Conservation (phyloP, 2,888 invertebrate genomes). For the Sphaeridia pumilis region DNA sequence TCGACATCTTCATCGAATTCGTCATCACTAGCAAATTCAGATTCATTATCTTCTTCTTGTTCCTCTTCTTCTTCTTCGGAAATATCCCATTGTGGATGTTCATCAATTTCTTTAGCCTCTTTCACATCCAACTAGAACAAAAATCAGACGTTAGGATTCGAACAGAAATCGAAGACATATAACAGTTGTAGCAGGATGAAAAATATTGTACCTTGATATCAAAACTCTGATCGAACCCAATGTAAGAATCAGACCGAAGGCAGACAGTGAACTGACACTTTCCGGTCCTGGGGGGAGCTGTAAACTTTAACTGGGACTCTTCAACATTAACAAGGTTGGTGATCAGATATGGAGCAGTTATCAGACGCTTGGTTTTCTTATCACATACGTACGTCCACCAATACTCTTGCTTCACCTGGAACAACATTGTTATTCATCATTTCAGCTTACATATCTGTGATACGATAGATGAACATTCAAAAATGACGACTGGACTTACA, state of each 20-base stretch:
- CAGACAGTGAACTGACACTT: slow-evolving; percentile 85
- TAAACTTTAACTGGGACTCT: slow-evolving; percentile 89
- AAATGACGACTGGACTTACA: slow-evolving; percentile 41
- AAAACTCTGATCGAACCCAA: slow-evolving; percentile 89
- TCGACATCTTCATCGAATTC: slow-evolving; percentile 41
- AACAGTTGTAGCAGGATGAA: background rate
- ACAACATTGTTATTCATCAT: slow-evolving; percentile 15
- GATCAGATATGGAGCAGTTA: slow-evolving; percentile 86
- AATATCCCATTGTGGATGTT: slow-evolving; percentile 97
- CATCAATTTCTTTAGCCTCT: slow-evolving; percentile 82
- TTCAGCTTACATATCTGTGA: background rate
- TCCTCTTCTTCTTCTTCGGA: slow-evolving; percentile 80
- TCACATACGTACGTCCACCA: slow-evolving; percentile 99
- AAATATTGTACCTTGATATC: slow-evolving; percentile 65
- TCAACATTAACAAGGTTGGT: slow-evolving; percentile 81
- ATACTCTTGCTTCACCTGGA: slow-evolving; percentile 82
- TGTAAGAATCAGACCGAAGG: slow-evolving; percentile 89
- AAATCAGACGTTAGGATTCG: slow-evolving; percentile 10
- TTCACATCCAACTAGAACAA: slow-evolving; percentile 72
- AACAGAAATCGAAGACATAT: slow-evolving; percentile 5
- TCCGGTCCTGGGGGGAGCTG: slow-evolving; percentile 88
- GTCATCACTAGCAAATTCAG: slow-evolving; percentile 57
- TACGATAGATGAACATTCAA: background rate
- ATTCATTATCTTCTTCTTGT: slow-evolving; percentile 51
- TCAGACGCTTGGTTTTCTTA: slow-evolving; percentile 76